Evolutionary conservation across 1,140 invertebrate genomes (phyloP).

Genomic region (Drosophila sucinea): DNA sequence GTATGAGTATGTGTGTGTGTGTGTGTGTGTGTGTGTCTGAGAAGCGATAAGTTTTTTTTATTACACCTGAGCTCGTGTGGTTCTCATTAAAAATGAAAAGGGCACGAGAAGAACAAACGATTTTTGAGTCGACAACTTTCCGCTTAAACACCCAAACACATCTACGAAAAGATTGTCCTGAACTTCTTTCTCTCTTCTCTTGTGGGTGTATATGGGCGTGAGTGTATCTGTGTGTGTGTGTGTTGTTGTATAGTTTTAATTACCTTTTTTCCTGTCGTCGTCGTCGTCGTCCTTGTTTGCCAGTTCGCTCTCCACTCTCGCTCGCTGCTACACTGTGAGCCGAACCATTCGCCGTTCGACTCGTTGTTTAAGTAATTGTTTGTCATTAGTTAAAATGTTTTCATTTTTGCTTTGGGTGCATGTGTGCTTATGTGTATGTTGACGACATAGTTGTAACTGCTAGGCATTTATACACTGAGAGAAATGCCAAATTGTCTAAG

Average conservation of each 20-base stretch:
- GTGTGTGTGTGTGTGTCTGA: constrained; percentile 25
- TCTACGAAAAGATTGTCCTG: not conserved
- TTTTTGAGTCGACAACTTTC: constrained; percentile 72
- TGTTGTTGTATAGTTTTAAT: constrained; percentile 67
- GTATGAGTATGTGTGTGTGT: constrained; percentile 15
- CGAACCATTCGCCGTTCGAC: constrained; percentile 53
- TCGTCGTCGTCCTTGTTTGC: constrained; percentile 24
- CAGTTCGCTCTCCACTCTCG: not conserved
- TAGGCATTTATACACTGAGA: not conserved
- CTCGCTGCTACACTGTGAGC: constrained; percentile 4
- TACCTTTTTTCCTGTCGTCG: constrained; percentile 61
- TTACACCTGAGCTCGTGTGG: constrained; percentile 37
- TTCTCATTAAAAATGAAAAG: constrained; percentile 75
- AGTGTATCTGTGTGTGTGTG: constrained; percentile 19
- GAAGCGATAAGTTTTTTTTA: constrained; percentile 22
- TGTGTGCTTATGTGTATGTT: constrained; percentile 13
- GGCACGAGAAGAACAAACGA: constrained; percentile 44
- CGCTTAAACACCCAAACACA: constrained; percentile 59
- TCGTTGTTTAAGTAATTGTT: constrained; percentile 79
- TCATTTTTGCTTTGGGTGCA: constrained; percentile 57
- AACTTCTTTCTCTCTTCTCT: not conserved
- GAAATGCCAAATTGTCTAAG: not conserved
- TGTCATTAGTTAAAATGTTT: constrained; percentile 82
- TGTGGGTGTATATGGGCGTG: constrained; percentile 21
- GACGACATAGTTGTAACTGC: not conserved